Percentiles rank a stretch among this genome's conserved stretches.
These are phyloP conservation scores for Zoanthus sansibaricus DNA, from an alignment of 92 coral and sea anemone species.

Conservation along the genomic window DNA sequence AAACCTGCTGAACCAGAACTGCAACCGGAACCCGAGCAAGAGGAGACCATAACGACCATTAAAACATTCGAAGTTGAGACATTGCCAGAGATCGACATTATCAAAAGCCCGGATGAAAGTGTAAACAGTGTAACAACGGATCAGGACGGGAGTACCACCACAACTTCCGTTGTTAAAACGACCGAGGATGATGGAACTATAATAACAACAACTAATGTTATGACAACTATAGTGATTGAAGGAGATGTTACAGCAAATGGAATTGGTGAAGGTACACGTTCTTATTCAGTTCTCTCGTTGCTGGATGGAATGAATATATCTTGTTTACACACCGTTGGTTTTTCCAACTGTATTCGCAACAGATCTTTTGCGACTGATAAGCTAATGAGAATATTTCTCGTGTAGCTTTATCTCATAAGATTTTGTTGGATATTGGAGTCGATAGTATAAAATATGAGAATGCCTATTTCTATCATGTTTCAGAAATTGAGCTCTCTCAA, in stretches of 20 bases:
- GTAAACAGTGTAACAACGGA: conserved; percentile 13
- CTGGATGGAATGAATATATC: not conserved
- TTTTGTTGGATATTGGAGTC: no score
- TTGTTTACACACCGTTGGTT: not conserved
- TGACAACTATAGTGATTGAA: conserved; percentile 29
- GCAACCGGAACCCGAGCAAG: not conserved
- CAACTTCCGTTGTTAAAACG: conserved; percentile 19
- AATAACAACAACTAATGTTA: conserved; percentile 2
- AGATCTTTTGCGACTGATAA: no score
- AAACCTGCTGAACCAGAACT: conserved; percentile 37
- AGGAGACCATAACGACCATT: conserved; percentile 18
- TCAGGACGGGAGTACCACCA: conserved; percentile 31
- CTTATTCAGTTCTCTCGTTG: not conserved
- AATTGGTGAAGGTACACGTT: not conserved
- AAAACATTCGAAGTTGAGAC: conserved; percentile 20
- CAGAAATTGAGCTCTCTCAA: not conserved
- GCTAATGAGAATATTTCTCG: no score
- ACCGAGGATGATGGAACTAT: conserved; percentile 21
- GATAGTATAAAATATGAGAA: not conserved
- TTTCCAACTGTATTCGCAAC: no score
- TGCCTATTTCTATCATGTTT: not conserved
- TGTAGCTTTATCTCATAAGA: no score
- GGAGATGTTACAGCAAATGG: conserved; percentile 32
- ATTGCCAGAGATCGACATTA: conserved; percentile 23
- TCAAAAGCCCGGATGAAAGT: conserved; percentile 41